phyloP scores from a whole-genome alignment of 2,888 invertebrate genomes.

The Agriotes lineatus region DNA sequence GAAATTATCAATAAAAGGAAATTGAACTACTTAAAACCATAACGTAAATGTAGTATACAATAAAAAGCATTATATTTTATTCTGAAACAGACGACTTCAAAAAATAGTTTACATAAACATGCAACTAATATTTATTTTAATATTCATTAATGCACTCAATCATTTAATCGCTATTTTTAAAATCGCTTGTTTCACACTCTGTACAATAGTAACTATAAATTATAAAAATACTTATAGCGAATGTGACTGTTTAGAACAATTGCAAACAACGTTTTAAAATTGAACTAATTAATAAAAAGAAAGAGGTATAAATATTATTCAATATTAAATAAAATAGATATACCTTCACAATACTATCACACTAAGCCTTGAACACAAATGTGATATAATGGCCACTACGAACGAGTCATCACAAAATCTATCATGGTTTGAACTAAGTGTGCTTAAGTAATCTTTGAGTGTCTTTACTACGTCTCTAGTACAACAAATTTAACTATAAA shows the following conservation, averaged over 20 bases:
- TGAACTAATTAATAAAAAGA: too few relatives aligned
- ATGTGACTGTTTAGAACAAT: background rate
- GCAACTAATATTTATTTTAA: too few relatives aligned
- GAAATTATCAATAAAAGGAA: too few relatives aligned
- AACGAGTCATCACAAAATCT: constrained; percentile 14
- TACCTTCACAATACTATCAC: constrained; percentile 5
- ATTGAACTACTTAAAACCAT: background rate
- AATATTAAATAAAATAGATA: background rate
- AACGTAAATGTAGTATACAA: background rate
- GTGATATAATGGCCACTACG: constrained; percentile 17
- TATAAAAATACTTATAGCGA: constrained; percentile 4
- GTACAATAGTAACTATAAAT: too few relatives aligned
- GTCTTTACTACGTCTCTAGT: background rate
- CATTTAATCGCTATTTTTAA: too few relatives aligned
- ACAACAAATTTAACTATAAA: background rate
- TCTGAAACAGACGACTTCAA: background rate
- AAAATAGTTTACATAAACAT: too few relatives aligned
- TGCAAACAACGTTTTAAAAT: too few relatives aligned
- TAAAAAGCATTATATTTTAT: constrained; percentile 6
- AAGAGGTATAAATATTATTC: background rate
- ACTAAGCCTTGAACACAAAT: constrained; percentile 21
- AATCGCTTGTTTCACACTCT: too few relatives aligned
- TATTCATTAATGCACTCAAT: too few relatives aligned
- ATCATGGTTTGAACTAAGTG: constrained; percentile 14
- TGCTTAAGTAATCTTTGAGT: constrained; percentile 15